Evolutionary conservation across 2,113 vertebrate species (phyloP).

Genomic region (Grallaria varia): DNA sequence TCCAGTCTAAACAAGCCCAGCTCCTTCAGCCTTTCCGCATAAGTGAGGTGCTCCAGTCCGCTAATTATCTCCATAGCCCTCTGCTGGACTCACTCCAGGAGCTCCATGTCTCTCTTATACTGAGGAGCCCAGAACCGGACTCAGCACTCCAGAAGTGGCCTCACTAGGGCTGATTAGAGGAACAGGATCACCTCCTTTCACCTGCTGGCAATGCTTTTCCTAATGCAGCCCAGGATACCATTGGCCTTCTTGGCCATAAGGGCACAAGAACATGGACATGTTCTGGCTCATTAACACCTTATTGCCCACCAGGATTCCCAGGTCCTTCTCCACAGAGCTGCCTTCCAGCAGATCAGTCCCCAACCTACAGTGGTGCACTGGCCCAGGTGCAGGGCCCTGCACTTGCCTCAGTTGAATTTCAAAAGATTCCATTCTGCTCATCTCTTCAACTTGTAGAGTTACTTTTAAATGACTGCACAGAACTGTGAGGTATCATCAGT

Average conservation of each 20-base stretch:
- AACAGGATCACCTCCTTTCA: not conserved
- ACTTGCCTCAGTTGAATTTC: not conserved
- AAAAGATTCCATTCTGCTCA: not conserved
- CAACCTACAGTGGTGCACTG: not conserved
- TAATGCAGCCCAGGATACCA: not conserved
- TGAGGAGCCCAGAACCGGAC: not conserved
- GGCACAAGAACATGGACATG: not conserved
- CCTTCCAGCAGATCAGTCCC: not conserved
- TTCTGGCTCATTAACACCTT: not conserved
- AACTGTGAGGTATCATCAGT: not conserved
- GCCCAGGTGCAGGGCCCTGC: not conserved
- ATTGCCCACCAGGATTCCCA: not conserved
- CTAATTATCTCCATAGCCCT: not conserved
- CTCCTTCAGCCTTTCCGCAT: not conserved
- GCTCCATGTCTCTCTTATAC: not conserved
- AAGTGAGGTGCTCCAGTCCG: not conserved
- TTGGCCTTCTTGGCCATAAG: not conserved
- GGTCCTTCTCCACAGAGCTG: not conserved
- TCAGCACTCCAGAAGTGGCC: not conserved
- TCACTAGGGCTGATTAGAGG: not conserved
- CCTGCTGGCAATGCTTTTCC: not conserved
- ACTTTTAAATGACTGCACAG: not conserved
- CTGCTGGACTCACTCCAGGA: not conserved
- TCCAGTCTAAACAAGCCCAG: not conserved
- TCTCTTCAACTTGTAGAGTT: not conserved